phyloP scores from a whole-genome alignment of 2,797 vertebrate species.

The Rachycentron canadum region DNA sequence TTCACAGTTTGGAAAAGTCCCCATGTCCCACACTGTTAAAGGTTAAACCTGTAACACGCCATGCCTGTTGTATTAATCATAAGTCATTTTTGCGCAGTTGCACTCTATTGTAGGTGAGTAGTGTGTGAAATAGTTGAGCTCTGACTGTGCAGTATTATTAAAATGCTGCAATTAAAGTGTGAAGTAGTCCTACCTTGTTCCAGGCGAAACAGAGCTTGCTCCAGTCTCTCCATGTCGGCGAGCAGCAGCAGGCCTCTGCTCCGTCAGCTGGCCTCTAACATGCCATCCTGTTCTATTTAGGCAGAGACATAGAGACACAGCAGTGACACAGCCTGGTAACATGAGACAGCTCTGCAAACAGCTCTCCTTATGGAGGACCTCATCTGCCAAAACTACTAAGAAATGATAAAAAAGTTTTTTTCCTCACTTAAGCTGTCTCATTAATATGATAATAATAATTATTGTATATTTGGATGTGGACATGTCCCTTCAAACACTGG shows the following conservation, averaged over 20 bases:
- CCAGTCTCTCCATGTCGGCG: slow-evolving; percentile 90
- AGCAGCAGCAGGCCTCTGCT: slow-evolving; percentile 82
- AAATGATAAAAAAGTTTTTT: background rate
- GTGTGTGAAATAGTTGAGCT: background rate
- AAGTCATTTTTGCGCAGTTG: background rate
- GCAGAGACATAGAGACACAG: slow-evolving; percentile 3
- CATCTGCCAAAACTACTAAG: background rate
- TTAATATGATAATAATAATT: background rate
- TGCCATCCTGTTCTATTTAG: slow-evolving; percentile 71
- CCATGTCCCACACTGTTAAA: background rate
- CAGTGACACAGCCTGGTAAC: slow-evolving; percentile 3
- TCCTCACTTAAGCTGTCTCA: background rate
- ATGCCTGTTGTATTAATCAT: background rate
- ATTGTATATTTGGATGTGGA: background rate
- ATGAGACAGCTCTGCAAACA: background rate
- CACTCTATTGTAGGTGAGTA: background rate
- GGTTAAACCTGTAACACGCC: background rate
- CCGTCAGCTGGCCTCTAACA: slow-evolving; percentile 82
- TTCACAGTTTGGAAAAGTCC: background rate
- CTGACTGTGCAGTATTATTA: background rate
- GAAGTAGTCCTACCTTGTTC: slow-evolving; percentile 86
- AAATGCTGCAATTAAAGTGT: slow-evolving; percentile 3
- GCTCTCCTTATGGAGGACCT: background rate
- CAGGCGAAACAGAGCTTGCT: slow-evolving; percentile 90
- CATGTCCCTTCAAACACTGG: background rate